These are phyloP conservation scores for Chrysoperla carnea DNA, from an alignment of 1,140 invertebrate genomes.

Conservation along the genomic window DNA sequence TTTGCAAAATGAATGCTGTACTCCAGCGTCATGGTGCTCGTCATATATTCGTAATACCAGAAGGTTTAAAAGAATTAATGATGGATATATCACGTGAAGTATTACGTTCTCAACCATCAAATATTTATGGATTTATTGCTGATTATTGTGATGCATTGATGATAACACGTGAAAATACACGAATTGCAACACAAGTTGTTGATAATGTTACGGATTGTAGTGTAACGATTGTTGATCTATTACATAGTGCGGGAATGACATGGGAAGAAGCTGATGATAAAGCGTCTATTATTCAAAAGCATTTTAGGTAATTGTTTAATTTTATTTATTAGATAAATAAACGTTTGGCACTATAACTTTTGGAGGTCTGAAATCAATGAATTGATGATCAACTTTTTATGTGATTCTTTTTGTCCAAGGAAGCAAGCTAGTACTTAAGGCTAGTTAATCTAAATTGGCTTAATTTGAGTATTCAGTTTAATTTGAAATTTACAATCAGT, in stretches of 20 bases:
- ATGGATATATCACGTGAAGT: conserved; percentile 48
- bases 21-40: conserved; percentile 18
- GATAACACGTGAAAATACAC: conserved; percentile 41
- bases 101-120: conserved; percentile 36
- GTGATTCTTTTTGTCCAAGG: too few relatives aligned
- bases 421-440: too few relatives aligned
- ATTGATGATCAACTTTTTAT: too few relatives aligned
- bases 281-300: conserved; percentile 23
- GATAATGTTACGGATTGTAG: conserved; percentile 23
- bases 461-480: too few relatives aligned
- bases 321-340: too few relatives aligned
- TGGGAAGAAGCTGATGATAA: conserved; percentile 22
- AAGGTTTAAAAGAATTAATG: conserved; percentile 46
- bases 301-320: conserved; percentile 1
- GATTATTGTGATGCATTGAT: conserved; percentile 47
- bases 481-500: too few relatives aligned
- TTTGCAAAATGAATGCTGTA: conserved; percentile 9
- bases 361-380: too few relatives aligned
- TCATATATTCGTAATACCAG: conserved; percentile 27
- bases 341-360: too few relatives aligned
- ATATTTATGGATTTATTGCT: conserved; percentile 43
- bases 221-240: conserved; percentile 21
- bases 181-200: conserved; percentile 27
- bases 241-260: conserved; percentile 21
- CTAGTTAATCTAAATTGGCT: too few relatives aligned